Conservation (phyloP, 2,888 invertebrate species). For the Napeogenes inachia region DNA sequence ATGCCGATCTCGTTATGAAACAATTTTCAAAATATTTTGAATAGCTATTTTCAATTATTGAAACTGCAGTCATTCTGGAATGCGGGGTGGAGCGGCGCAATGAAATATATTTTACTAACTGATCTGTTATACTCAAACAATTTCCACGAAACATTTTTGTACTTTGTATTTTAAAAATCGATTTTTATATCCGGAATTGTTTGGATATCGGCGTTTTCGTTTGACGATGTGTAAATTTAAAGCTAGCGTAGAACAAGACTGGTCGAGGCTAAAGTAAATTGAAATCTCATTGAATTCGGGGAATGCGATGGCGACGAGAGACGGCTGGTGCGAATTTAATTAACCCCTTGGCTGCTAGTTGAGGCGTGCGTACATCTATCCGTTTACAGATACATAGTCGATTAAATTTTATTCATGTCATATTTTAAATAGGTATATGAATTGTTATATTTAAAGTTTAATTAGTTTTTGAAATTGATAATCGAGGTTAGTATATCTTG, state of each 20-base stretch:
- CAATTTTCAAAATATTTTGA: conserved; percentile 78
- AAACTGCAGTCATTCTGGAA: conserved; percentile 66
- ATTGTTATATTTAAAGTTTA: background rate
- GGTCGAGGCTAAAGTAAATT: conserved; percentile 70
- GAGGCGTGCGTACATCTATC: conserved; percentile 47
- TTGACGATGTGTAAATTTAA: conserved; percentile 54
- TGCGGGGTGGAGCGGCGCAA: conserved; percentile 55
- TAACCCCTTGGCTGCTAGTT: conserved; percentile 72
- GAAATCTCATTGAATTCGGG: conserved; percentile 76
- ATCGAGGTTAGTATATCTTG: background rate
- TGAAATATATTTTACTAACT: conserved; percentile 35
- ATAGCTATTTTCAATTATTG: conserved; percentile 76
- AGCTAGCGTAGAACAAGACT: conserved; percentile 50
- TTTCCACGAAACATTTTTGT: conserved; percentile 5
- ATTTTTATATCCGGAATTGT: conserved; percentile 4
- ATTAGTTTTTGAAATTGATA: conserved; percentile 8
- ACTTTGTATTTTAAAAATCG: background rate
- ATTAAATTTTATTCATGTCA: conserved; percentile 28
- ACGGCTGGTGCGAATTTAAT: conserved; percentile 75
- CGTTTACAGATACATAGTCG: conserved; percentile 31
- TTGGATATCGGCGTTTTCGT: conserved; percentile 13
- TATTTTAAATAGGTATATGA: background rate
- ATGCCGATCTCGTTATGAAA: conserved; percentile 66
- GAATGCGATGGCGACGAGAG: conserved; percentile 71
- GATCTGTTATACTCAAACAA: conserved; percentile 15